These are phyloP conservation scores for Saccopteryx bilineata DNA, from an alignment of 2,113 vertebrate genomes.

Conservation along the genomic window DNA sequence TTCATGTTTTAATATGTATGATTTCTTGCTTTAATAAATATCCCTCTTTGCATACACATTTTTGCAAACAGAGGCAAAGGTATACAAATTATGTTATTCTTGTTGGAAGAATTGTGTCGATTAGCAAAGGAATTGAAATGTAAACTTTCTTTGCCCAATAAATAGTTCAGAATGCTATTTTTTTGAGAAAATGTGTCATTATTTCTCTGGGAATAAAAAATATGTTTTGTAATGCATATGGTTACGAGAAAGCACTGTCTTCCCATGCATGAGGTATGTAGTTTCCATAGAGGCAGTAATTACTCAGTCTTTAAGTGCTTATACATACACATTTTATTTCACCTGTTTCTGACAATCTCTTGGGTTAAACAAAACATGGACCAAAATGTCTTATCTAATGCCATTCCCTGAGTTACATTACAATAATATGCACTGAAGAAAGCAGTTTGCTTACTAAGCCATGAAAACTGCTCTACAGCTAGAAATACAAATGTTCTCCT, in stretches of 20 bases:
- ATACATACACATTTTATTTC: not conserved
- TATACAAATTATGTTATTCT: not conserved
- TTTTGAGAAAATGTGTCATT: not conserved
- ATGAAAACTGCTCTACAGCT: constrained; percentile 66
- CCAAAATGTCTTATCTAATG: constrained; percentile 53
- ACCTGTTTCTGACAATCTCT: constrained; percentile 10
- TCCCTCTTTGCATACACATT: not conserved
- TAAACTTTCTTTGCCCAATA: not conserved
- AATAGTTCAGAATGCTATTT: not conserved
- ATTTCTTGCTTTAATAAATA: not conserved
- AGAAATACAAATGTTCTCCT: constrained; percentile 78
- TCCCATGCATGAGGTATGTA: not conserved
- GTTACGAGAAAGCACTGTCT: not conserved
- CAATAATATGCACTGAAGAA: constrained; percentile 63
- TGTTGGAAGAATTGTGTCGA: not conserved
- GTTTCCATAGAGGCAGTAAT: not conserved
- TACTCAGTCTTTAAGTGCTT: constrained; percentile 34
- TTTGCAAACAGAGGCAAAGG: not conserved
- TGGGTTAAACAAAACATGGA: constrained; percentile 59
- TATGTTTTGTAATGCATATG: not conserved
- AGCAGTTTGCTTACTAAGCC: constrained; percentile 75
- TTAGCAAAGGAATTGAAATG: not conserved
- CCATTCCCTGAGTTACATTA: constrained; percentile 47
- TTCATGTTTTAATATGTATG: not conserved
- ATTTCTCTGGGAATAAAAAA: not conserved